These are phyloP conservation scores for Mastacembelus armatus DNA, from an alignment of 2,797 vertebrate genomes.

Conservation along the genomic window DNA sequence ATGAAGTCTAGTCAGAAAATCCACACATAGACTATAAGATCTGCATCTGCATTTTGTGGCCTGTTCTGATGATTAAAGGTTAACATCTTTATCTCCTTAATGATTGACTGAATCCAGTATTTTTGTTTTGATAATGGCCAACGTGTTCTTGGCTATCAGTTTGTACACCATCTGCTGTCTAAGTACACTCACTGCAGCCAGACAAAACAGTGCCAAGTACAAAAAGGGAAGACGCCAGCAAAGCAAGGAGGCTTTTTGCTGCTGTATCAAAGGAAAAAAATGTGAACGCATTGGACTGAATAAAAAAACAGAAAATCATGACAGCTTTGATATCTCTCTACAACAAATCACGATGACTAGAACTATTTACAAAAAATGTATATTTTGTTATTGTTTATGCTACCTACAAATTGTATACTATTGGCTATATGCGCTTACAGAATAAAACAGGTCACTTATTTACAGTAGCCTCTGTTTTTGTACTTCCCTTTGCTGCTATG, in stretches of 20 bases:
- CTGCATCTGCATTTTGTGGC: too few species aligned
- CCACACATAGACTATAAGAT: too few species aligned
- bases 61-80: constrained; percentile 28
- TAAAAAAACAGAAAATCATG: not conserved
- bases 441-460: too few species aligned
- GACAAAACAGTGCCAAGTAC: constrained; percentile 15
- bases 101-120: constrained; percentile 24
- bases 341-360: not conserved
- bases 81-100: constrained; percentile 31
- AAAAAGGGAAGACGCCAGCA: constrained; percentile 8
- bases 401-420: too few species aligned
- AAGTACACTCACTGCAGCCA: constrained; percentile 49
- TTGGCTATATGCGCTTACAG: too few species aligned
- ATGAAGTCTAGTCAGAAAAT: not conserved
- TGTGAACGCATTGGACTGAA: not conserved
- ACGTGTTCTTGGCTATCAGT: constrained; percentile 21
- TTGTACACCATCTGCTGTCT: constrained; percentile 62
- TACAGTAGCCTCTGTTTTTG: too few species aligned
- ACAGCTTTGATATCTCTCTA: not conserved
- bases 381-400: too few species aligned
- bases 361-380: not conserved
- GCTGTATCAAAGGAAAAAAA: not conserved
- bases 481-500: too few species aligned
- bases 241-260: not conserved
- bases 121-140: constrained; percentile 1